Percentiles rank a stretch among this genome's conserved stretches.
Evolutionary conservation across 2,113 vertebrate species (phyloP).

Genomic region (Prunella himalayana): DNA sequence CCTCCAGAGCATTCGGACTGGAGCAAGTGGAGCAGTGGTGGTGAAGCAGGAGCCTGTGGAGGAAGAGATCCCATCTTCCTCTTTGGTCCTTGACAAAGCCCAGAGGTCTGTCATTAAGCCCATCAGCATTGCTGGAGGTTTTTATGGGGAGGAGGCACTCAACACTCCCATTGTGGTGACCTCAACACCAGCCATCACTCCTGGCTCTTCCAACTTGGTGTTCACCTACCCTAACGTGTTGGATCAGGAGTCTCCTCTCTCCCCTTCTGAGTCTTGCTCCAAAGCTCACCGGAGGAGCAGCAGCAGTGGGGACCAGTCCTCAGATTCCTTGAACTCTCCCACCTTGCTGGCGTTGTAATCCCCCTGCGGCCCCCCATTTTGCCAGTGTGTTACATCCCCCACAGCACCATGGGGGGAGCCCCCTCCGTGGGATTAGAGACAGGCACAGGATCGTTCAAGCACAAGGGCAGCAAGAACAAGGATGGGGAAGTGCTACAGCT

Average conservation of each 20-base stretch:
- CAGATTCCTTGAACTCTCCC: constrained; percentile 99
- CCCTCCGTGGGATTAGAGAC: constrained; percentile 60
- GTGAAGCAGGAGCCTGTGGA: constrained; percentile 94
- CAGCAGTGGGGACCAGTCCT: constrained; percentile 98
- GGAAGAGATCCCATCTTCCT: constrained; percentile 73
- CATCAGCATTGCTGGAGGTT: constrained; percentile 88
- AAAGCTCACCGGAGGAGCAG: constrained; percentile 98
- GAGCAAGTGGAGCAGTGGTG: constrained; percentile 67
- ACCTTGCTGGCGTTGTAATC: constrained; percentile 95
- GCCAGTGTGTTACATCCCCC: constrained; percentile 55
- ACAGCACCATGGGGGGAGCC: background rate
- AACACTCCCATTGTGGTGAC: constrained; percentile 96
- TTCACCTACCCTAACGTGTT: constrained; percentile 97
- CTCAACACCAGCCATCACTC: constrained; percentile 92
- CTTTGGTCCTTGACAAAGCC: constrained; percentile 72
- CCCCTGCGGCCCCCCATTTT: constrained; percentile 23
- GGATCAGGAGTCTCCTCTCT: constrained; percentile 93
- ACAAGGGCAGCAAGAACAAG: constrained; percentile 55
- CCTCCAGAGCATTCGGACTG: constrained; percentile 77
- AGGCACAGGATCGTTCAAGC: constrained; percentile 68
- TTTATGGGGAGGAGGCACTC: constrained; percentile 92
- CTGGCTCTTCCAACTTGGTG: constrained; percentile 90
- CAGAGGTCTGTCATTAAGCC: constrained; percentile 98
- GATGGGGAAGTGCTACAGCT: constrained; percentile 46
- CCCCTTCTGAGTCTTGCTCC: constrained; percentile 96